A percentile compares a stretch with the other conserved stretches of the same genome.
Evolutionary conservation across 2,888 invertebrate genomes (phyloP).

Genomic region (Caenorhabditis panamensis): DNA sequence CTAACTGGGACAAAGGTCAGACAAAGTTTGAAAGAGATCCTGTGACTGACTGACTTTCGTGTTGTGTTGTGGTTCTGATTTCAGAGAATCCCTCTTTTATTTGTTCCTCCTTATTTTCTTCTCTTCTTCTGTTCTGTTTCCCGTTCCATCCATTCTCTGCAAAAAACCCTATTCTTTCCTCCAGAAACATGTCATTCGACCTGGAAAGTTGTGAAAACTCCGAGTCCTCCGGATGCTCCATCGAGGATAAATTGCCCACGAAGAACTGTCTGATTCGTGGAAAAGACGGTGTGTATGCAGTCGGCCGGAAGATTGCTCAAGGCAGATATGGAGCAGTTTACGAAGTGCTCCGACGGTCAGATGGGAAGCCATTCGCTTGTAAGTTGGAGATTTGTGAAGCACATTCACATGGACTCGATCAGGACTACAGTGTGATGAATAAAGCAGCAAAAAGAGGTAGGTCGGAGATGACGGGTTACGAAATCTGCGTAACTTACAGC

Average conservation of each 20-base stretch:
- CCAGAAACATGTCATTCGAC: constrained; percentile 63
- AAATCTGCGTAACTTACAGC: not conserved
- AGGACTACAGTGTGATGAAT: constrained; percentile 77
- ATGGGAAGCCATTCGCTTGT: constrained; percentile 75
- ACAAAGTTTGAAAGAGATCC: constrained; percentile 24
- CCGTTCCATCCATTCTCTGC: not conserved
- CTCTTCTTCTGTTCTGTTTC: constrained; percentile 24
- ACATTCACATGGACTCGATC: constrained; percentile 77
- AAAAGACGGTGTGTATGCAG: constrained; percentile 75
- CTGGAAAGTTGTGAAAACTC: constrained; percentile 66
- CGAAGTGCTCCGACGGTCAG: constrained; percentile 72
- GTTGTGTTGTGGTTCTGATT: constrained; percentile 23
- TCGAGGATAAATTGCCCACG: constrained; percentile 69
- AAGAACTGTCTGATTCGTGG: constrained; percentile 76
- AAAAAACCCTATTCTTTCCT: too few relatives aligned
- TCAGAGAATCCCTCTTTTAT: constrained; percentile 1
- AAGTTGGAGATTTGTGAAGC: constrained; percentile 78
- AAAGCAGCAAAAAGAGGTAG: constrained; percentile 69
- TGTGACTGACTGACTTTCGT: constrained; percentile 16
- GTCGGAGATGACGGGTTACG: not conserved
- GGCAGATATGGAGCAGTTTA: constrained; percentile 80
- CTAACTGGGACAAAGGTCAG: constrained; percentile 47
- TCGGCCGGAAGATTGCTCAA: constrained; percentile 76
- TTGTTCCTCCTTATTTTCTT: constrained; percentile 13
- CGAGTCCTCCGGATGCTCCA: constrained; percentile 66